Evolutionary conservation across 2,888 invertebrate genomes (phyloP).

Genomic region (Cataglyphis livida): DNA sequence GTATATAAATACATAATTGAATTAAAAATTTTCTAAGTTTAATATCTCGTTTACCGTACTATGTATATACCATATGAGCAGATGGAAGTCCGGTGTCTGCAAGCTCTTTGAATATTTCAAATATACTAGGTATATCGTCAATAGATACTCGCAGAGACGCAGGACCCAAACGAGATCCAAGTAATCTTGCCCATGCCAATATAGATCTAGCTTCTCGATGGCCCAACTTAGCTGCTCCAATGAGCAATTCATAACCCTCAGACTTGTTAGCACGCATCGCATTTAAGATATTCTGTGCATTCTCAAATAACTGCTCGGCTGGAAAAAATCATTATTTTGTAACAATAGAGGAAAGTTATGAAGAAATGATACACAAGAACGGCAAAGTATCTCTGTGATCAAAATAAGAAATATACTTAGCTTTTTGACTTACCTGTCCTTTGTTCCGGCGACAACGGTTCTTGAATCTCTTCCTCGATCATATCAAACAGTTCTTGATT

Average conservation of each 20-base stretch:
- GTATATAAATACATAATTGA: constrained; percentile 54
- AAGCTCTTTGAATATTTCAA: constrained; percentile 91
- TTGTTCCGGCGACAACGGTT: constrained; percentile 88
- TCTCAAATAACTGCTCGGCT: constrained; percentile 92
- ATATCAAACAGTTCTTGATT: constrained; percentile 78
- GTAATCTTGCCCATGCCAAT: constrained; percentile 95
- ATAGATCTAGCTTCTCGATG: constrained; percentile 93
- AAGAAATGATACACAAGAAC: background rate
- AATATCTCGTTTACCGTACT: background rate
- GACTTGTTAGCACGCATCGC: constrained; percentile 91
- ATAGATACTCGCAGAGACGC: constrained; percentile 82
- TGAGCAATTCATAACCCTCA: constrained; percentile 91
- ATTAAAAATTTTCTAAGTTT: background rate
- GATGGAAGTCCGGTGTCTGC: constrained; percentile 93
- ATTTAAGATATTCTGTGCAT: constrained; percentile 90
- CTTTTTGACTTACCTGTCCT: constrained; percentile 87
- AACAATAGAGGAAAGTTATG: background rate
- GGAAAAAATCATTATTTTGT: constrained; percentile 66
- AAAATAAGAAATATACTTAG: background rate
- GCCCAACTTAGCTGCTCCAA: constrained; percentile 92
- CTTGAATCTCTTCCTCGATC: constrained; percentile 86
- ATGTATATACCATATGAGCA: constrained; percentile 92
- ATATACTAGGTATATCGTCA: constrained; percentile 92
- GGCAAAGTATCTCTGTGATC: background rate
- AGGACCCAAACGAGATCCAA: constrained; percentile 90